Evolutionary conservation across 2,888 invertebrate genomes (phyloP), one percentile per base, ranked within the genome.

Genomic region (Drosophila colorata): DNA sequence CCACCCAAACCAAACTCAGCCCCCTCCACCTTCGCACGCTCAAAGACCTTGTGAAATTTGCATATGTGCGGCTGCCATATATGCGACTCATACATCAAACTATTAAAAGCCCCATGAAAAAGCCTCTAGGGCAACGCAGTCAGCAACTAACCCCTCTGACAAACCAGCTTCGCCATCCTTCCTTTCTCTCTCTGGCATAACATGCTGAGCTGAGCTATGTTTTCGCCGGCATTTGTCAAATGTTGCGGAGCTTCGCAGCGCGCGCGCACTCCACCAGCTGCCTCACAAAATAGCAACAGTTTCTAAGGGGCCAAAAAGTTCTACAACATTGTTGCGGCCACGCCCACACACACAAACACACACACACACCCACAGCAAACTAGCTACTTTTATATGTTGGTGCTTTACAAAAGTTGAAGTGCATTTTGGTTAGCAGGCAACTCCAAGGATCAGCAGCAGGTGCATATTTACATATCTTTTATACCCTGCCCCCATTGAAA

Each of bases 1-100:
- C 7, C 51, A 13, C 8, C 37, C 40, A 14, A 7, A n/a, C 23
- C 0, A 9, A 6, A 4, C 7, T 18, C 20, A 4, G 2, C 37
- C 55, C 52, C 58, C 40, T 11, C 3, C n/a, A 6, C 3, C 31
- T n/a, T 59, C 20, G 2, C 8, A 25, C 13, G 18, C 41, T 46
- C 31, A 35, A 43, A 57, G 46, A 67, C 52, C 85, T 81, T 75
- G 57, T 63, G 71, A 68, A 79, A 85, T 85, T 85, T 85, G 76
- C 85, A 85, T 88, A 74, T 60, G 71, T 63, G 52, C 25, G 68
- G 58, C 74, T 65, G 64, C 58, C 69, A 74, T 56, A 70, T 60
- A 78, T 74, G 78, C 74, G 68, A 51, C 86, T 82, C 87, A 80
- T 87, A 86, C 88, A 85, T 85, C 88, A 85, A 88, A 86, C 88